Base-by-base conservation (phyloP, 2,888 invertebrate species). In the Athripsodes cinereus region DNA sequence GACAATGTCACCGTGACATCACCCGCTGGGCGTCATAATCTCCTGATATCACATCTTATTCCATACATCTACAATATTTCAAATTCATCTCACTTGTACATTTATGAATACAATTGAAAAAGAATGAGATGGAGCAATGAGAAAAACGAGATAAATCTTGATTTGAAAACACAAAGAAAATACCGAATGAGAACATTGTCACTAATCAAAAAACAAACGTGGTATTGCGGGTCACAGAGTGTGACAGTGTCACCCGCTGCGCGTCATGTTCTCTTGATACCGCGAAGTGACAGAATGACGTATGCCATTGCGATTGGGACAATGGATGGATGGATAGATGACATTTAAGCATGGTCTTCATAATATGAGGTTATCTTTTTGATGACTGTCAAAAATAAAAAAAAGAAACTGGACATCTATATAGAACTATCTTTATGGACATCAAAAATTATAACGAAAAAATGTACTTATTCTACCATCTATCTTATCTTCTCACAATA, bases 1-100 rank as follows among this genome's bases (percentile, higher is more conserved):
- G 40, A 40, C 40, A 40, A 16, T 40, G 40, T 40, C 40, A 40
- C 40, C 40, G 40, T 40, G 40, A 40, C 40, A 40, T 40, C 40
- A 40, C 40, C 40, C 40, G 40, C 40, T 40, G 40, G 40, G 40
- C 40, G 40, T 40, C 40, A 40, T 40, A 40, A 40, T 40, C 40
- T 40, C 40, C 40, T 40, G 40, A 40, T 40, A 40, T 40, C 40
- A 40, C 2, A 40, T 40, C 16, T 40, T 40, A 40, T 40, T 26
- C 26, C 26, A 3, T 8, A 40, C n/a, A 16, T 40, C 40, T 40
- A 31, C 40, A 8, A 13, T 16, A 40, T 40, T 40, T 3, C 13
- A 2, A n/a, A 5, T 8, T 40, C 13, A 40, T 40, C 40, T 40
- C 40, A 3, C 13, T 13, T 13, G 13, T 13, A n/a, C 40, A 8